A percentile compares a stretch with the other conserved stretches of the same genome.
These are phyloP conservation scores for Agriopis leucophaearia DNA, from an alignment of 2,888 invertebrate species.

Conservation along the genomic window DNA sequence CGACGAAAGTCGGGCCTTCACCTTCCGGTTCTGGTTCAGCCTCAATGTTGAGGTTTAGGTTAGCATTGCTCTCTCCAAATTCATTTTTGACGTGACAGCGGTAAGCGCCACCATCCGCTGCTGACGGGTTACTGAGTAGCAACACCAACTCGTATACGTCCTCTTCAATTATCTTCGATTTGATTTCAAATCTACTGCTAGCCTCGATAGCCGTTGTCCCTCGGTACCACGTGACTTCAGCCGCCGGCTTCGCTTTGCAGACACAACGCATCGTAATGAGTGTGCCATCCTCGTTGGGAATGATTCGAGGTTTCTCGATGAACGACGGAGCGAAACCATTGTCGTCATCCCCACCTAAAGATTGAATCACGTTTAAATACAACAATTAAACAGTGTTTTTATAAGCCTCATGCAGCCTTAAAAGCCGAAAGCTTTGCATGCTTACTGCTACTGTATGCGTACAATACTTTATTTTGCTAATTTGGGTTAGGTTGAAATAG, in stretches of 20 bases:
- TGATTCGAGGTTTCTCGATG: constrained; percentile 99
- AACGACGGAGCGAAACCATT: constrained; percentile 98
- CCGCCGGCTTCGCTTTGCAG: constrained; percentile 97
- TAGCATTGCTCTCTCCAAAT: constrained; percentile 98
- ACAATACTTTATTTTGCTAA: constrained; percentile 60
- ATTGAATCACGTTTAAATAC: constrained; percentile 47
- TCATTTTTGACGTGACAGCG: constrained; percentile 98
- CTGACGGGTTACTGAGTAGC: constrained; percentile 82
- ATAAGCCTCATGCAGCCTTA: constrained; percentile 71
- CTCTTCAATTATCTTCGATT: constrained; percentile 91
- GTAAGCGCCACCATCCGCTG: constrained; percentile 86
- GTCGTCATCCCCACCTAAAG: constrained; percentile 95
- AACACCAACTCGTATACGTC: constrained; percentile 95
- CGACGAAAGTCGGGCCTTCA: constrained; percentile 97
- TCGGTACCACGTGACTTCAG: constrained; percentile 97
- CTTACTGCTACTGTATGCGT: constrained; percentile 84
- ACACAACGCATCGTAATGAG: constrained; percentile 99
- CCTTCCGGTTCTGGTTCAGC: constrained; percentile 97
- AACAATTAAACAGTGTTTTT: constrained; percentile 26
- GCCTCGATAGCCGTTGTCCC: constrained; percentile 95
- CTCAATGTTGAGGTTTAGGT: constrained; percentile 98
- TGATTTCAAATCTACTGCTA: constrained; percentile 94
- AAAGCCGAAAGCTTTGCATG: constrained; percentile 79
- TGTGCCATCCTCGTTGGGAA: constrained; percentile 98
- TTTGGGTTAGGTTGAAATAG: constrained; percentile 49